Percentiles rank a stretch among this genome's conserved stretches.
phyloP scores from a whole-genome alignment of 2,113 vertebrate genomes.

The Echinops telfairi region DNA sequence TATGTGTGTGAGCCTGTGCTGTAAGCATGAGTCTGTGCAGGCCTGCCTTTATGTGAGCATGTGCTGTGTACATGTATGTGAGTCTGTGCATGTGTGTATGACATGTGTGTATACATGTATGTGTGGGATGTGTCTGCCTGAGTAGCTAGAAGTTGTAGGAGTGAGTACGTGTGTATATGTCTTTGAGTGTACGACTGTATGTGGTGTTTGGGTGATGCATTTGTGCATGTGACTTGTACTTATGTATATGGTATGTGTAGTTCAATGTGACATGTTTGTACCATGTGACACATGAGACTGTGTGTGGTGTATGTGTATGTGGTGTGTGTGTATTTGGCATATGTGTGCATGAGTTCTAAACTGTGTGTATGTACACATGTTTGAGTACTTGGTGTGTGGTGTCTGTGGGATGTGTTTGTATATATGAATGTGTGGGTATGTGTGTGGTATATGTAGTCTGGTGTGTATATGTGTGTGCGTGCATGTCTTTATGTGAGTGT shows the following conservation, averaged over 20 bases:
- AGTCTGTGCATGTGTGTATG: background rate
- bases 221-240: too few relatives aligned
- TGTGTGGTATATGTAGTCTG: too few relatives aligned
- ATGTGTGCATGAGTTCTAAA: background rate
- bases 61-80: background rate
- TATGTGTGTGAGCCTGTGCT: background rate
- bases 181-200: too few relatives aligned
- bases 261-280: background rate
- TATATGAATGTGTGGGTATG: too few relatives aligned
- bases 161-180: background rate
- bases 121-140: background rate
- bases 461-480: too few relatives aligned
- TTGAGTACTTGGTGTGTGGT: too few relatives aligned
- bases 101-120: background rate
- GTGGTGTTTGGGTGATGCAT: too few relatives aligned
- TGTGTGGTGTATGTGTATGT: background rate
- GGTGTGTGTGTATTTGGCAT: background rate
- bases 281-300: background rate
- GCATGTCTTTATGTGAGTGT: too few relatives aligned
- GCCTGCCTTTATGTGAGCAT: background rate
- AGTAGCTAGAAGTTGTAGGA: too few relatives aligned
- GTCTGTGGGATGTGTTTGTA: too few relatives aligned
- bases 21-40: background rate
- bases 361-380: background rate
- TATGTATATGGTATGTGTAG: too few relatives aligned